Base-by-base conservation (phyloP, 2,797 vertebrate species). In the Notolabrus celidotus region DNA sequence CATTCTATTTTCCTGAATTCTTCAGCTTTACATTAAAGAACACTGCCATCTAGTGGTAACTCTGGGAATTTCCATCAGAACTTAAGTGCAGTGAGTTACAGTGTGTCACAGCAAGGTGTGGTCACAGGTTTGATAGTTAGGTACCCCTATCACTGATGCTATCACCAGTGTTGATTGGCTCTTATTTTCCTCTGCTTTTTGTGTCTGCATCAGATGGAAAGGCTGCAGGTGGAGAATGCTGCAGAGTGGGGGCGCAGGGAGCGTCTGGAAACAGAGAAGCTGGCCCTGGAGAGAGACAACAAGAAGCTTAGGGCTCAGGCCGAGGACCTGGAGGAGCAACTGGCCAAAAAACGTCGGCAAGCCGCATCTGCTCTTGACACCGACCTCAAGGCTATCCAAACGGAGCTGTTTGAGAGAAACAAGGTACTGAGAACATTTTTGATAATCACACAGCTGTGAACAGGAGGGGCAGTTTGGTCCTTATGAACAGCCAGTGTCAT, bases 231-330 rank as follows among this genome's bases (percentile, higher is more conserved):
- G 0, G 97, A 99, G 92, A 98, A 99, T 0, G 96, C 97, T 0
- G 96, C 96, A 0, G 97, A 99, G 88, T 98, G 97, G 97, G 97
- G 97, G 27, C 95, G 96, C 31, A 89, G 97, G 7, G 97, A 98
- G 90, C 94, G 97, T 2, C 84, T 99, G 80, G 97, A 99, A 92
- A 99, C 97, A 0, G 97, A 99, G 85, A 99, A 99, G 79, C 94
- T 99, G 73, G 96, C 94, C 56, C 92, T 99, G 68, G 97, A 99
- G 87, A 80, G 97, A 38, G 97, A 99, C 90, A 99, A 98, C 88
- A 99, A 99, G 93, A 99, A 99, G 86, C 94, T 98, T 84, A 90
- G 95, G 23, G 93, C 95, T 89, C 96, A 0, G 90, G 94, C 95
- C 0, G 97, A 98, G 80, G 97, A 99, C 86, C 89, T 99, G 90